Conservation (phyloP, 2,888 invertebrate species). For the Chloroclysta siterata region DNA sequence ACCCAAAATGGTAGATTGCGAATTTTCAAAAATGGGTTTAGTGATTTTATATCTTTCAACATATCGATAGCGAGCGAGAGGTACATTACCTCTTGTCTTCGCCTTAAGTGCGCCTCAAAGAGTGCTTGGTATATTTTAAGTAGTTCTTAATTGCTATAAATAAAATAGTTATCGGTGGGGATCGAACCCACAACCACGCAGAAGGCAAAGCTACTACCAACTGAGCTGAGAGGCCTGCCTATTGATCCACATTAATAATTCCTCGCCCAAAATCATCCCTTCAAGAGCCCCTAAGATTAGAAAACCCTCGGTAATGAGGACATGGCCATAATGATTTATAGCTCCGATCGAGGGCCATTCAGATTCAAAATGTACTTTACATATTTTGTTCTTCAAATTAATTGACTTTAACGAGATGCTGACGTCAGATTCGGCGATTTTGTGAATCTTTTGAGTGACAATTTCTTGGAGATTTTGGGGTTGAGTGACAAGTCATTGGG, state of each 20-base stretch:
- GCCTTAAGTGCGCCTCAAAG: no score
- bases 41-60: no score
- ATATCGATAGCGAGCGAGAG: no score
- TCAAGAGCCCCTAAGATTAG: conserved; percentile 21
- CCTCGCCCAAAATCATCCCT: conserved; percentile 18
- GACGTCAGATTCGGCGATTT: conserved; percentile 36
- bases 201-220: no score
- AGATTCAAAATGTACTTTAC: conserved; percentile 51
- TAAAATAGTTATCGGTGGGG: no score
- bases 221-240: no score
- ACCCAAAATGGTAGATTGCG: no score
- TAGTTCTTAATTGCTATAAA: no score
- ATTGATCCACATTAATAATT: conserved; percentile 17
- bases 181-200: no score
- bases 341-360: conserved; percentile 47
- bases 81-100: no score
- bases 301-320: conserved; percentile 32
- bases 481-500: conserved; percentile 15
- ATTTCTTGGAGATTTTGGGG: conserved; percentile 7
- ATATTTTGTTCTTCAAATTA: conserved; percentile 48
- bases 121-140: no score
- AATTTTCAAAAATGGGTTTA: no score
- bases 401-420: conserved; percentile 51
- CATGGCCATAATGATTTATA: conserved; percentile 41
- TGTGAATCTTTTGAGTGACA: conserved; percentile 20